phyloP scores from a whole-genome alignment of 1,140 invertebrate species.

The Drosophila repletoides region DNA sequence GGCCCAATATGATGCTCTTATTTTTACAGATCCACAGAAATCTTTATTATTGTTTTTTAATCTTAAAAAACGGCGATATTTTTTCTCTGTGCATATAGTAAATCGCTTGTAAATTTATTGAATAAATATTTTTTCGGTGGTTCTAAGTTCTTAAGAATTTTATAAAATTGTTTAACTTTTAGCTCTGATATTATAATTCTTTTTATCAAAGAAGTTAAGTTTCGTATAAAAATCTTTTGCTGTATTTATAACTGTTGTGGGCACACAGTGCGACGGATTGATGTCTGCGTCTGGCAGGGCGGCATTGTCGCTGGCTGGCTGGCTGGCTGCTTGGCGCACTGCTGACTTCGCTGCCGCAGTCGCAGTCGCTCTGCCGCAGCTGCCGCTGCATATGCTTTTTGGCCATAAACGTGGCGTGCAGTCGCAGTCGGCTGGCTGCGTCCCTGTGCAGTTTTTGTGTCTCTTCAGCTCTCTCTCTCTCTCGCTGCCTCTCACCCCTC shows the following conservation, averaged over 20 bases:
- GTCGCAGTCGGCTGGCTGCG: slow-evolving; percentile 17
- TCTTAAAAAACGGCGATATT: too few relatives aligned
- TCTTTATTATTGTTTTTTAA: too few relatives aligned
- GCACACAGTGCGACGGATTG: slow-evolving; percentile 46
- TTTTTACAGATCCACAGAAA: too few relatives aligned
- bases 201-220: not conserved
- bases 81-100: too few relatives aligned
- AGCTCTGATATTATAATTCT: too few relatives aligned
- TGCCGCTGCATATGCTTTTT: slow-evolving; percentile 61
- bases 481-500: slow-evolving; percentile 6
- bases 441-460: slow-evolving; percentile 39
- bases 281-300: slow-evolving; percentile 51
- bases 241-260: not conserved
- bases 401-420: slow-evolving; percentile 55
- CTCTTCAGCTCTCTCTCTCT: not conserved
- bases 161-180: too few relatives aligned
- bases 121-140: too few relatives aligned
- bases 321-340: slow-evolving; percentile 13
- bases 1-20: too few relatives aligned
- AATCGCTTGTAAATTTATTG: too few relatives aligned
- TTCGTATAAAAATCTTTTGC: not conserved
- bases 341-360: slow-evolving; percentile 16
- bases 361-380: slow-evolving; percentile 27
- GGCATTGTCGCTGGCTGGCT: slow-evolving; percentile 32
- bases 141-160: too few relatives aligned